Base-by-base conservation (phyloP, 2,113 vertebrate species). In the Smithornis capensis region DNA sequence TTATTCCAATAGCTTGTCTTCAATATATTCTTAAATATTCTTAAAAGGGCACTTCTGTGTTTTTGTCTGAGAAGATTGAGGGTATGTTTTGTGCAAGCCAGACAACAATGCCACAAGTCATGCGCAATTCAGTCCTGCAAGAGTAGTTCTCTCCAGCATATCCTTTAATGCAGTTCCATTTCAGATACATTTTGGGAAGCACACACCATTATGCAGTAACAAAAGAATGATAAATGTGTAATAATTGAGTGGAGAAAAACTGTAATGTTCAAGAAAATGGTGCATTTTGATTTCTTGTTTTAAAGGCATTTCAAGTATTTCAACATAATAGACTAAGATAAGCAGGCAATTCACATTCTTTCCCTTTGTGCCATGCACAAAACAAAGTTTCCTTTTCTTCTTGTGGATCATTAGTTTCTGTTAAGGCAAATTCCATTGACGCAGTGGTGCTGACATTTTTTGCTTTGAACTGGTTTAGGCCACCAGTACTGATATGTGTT, bases 41-140 rank as follows among this genome's bases (percentile, higher is more conserved):
- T 55, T 73, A 37, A 45, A 80, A 63, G 42, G 12, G 3, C 40
- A 47, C 38, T 2, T 2, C 23, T 56, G 19, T 12, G 25, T 82
- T 19, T 70, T 77, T 92, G 19, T 31, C 59, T 81, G 68, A 47
- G 42, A 81, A 63, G 16, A 31, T 10, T 22, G 65, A 78, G 38
- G 47, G 9, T 3, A 8, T 19, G 47, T 70, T 90, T 86, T 86
- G 23, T 50, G 55, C 0, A 0, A 90, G 35, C 33, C 71, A 67
- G 38, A 29, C 22, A 69, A 10, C 53, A 92, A 77, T 55, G 38
- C 29, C 14, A 50, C 25, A 22, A 57, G 55, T 33, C 28, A 59
- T 0, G 4, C 0, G 0, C 23, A 17, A 31, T 50, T 37, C 60
- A 35, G 1, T 19, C 83, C 42, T 37, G 75, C 42, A 31, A 25